phyloP scores from a whole-genome alignment of 2,888 invertebrate genomes.

The Norana najaformis region DNA sequence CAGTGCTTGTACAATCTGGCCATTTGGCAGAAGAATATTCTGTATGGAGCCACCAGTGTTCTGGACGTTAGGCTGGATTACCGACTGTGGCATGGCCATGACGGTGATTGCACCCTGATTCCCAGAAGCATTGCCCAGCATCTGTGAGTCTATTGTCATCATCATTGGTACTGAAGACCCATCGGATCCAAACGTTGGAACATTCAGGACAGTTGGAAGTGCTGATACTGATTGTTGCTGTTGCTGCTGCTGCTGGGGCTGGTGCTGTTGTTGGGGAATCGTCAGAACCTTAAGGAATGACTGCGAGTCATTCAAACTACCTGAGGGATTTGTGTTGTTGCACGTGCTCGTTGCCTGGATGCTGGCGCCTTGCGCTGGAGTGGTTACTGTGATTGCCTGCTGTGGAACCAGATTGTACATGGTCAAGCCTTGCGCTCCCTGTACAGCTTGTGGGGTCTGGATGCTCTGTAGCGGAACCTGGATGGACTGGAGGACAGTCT shows the following conservation, averaged over 20 bases:
- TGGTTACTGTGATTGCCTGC: background rate
- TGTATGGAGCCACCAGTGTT: slow-evolving; percentile 31
- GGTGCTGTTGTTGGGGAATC: slow-evolving; percentile 29
- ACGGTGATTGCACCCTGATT: slow-evolving; percentile 25
- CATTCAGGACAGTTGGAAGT: slow-evolving; percentile 13
- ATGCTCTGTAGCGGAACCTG: slow-evolving; percentile 87
- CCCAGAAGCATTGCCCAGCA: slow-evolving; percentile 15
- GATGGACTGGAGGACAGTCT: slow-evolving; percentile 91
- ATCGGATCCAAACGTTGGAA: slow-evolving; percentile 26
- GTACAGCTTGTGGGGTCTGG: slow-evolving; percentile 50
- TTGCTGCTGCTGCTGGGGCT: slow-evolving; percentile 17
- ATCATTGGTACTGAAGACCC: background rate
- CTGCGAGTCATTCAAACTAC: slow-evolving; percentile 4
- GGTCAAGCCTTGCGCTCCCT: background rate
- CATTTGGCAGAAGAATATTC: slow-evolving; percentile 43
- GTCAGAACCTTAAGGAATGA: background rate
- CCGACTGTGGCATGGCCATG: slow-evolving; percentile 27
- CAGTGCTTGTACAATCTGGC: slow-evolving; percentile 45
- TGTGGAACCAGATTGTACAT: slow-evolving; percentile 28
- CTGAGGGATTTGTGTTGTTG: background rate
- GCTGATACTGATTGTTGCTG: slow-evolving; percentile 14
- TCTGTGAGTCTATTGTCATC: slow-evolving; percentile 19
- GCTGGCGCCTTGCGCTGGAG: slow-evolving; percentile 18
- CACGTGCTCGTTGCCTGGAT: slow-evolving; percentile 5
- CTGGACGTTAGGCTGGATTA: background rate